Evolutionary conservation across 1,140 invertebrate species (phyloP).

Genomic region (Sipha flava): DNA sequence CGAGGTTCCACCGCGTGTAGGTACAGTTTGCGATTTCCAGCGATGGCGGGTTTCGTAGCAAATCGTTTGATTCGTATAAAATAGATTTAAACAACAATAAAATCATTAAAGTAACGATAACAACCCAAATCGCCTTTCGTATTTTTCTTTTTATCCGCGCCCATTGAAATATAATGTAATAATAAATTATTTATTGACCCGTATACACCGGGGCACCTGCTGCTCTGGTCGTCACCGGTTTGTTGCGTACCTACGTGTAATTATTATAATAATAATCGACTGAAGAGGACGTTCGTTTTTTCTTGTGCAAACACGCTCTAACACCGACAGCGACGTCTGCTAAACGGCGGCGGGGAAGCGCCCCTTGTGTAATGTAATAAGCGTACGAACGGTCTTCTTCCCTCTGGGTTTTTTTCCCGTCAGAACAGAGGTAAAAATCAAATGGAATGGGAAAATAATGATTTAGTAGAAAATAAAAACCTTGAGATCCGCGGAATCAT

Average conservation of each 20-base stretch:
- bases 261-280: slow-evolving; percentile 15
- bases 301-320: slow-evolving; percentile 14
- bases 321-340: background rate
- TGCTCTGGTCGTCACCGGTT: background rate
- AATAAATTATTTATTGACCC: background rate
- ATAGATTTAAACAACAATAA: too few relatives aligned
- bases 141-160: background rate
- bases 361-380: background rate
- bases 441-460: too few relatives aligned
- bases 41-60: too few relatives aligned
- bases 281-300: background rate
- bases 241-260: background rate
- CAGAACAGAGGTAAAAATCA: too few relatives aligned
- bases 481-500: too few relatives aligned
- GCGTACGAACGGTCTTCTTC: background rate
- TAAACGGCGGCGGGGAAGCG: too few relatives aligned
- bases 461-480: too few relatives aligned
- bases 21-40: too few relatives aligned
- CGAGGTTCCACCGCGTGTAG: too few relatives aligned
- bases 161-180: background rate
- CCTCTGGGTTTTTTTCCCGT: background rate
- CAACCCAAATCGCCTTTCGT: background rate
- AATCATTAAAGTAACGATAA: too few relatives aligned
- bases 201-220: background rate
- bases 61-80: too few relatives aligned